phyloP scores from a whole-genome alignment of 2,113 vertebrate species.

The Apodemus sylvaticus region DNA sequence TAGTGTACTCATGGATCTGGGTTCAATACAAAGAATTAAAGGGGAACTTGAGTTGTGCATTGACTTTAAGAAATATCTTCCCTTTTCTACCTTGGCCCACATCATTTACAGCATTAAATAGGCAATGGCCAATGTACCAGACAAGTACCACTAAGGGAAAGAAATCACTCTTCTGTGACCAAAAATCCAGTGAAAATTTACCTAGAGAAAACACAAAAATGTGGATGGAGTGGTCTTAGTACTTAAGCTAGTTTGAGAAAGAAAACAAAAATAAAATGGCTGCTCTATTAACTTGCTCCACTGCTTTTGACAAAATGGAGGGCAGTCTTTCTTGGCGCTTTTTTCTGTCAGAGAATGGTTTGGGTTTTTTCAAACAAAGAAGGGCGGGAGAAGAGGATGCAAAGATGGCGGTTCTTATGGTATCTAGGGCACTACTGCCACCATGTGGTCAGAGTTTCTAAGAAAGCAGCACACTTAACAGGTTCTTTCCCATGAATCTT shows the following conservation, averaged over 20 bases:
- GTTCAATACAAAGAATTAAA: neutral
- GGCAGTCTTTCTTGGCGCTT: neutral
- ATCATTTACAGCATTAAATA: neutral
- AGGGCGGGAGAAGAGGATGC: neutral
- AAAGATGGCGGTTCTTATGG: rapidly evolving
- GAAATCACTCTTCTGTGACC: neutral
- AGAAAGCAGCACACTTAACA: rapidly evolving
- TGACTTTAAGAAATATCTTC: neutral
- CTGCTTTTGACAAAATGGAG: neutral
- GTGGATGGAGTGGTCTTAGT: neutral
- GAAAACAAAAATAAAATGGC: neutral
- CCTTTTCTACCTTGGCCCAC: neutral
- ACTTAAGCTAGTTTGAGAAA: too few species aligned
- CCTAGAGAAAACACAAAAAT: neutral
- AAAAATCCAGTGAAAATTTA: neutral
- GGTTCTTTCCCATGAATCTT: neutral
- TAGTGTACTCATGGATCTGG: neutral
- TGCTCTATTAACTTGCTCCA: neutral
- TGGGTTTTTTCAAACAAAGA: neutral
- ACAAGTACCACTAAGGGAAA: neutral
- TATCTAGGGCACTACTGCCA: conserved; percentile 27
- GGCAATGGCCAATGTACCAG: neutral
- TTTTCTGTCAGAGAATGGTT: neutral
- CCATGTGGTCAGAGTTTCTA: conserved; percentile 4
- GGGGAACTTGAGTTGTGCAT: neutral